Base-by-base conservation (phyloP, 2,797 vertebrate species). In the Hypotaenidia philippensis region DNA sequence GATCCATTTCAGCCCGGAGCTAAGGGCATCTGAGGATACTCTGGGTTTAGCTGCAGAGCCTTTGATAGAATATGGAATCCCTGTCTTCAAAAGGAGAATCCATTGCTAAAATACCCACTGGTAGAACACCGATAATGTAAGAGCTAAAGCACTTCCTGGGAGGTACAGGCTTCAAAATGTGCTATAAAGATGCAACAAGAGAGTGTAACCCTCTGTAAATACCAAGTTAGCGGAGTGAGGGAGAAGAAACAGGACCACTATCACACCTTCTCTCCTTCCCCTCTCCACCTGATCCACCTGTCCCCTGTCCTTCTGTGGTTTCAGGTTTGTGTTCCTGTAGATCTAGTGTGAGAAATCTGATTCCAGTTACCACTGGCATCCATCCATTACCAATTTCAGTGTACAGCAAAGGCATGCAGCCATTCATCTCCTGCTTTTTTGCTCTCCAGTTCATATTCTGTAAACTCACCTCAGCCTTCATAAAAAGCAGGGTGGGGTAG, bases 331-430 rank as follows among this genome's bases (percentile, higher is more conserved):
- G 22, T 74, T 83, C 40, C 31, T 60, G 3, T 9, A 71, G 19
- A 27, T 49, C 38, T 32, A 49, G 20, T 12, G 6, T 34, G 47
- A 85, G 53, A 65, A 85, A 41, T 20, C 53, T 3, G 22, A 45
- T 19, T 49, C 18, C 18, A 14, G 60, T 17, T 81, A 20, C 8
- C n/a, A 8, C 21, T 14, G 12, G 18, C 31, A 49, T 6, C 63
- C 49, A 22, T 16, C 17, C 41, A 44, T 44, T 19, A 32, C 40
- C 47, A 25, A 44, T 47, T 65, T 47, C 52, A 47, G 52, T 1
- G 0, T 26, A 56, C 9, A n/a, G 32, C 52, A 52, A n/a, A 69
- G 21, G 49, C 13, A 17, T 1, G 26, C 13, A n/a, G 27, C 1
- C 1, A 50, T 22, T 53, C 0, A 34, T 21, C 38, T 69, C 13